These are phyloP conservation scores for Dicyrtoma fusca DNA, from an alignment of 2,888 invertebrate genomes.

Conservation along the genomic window DNA sequence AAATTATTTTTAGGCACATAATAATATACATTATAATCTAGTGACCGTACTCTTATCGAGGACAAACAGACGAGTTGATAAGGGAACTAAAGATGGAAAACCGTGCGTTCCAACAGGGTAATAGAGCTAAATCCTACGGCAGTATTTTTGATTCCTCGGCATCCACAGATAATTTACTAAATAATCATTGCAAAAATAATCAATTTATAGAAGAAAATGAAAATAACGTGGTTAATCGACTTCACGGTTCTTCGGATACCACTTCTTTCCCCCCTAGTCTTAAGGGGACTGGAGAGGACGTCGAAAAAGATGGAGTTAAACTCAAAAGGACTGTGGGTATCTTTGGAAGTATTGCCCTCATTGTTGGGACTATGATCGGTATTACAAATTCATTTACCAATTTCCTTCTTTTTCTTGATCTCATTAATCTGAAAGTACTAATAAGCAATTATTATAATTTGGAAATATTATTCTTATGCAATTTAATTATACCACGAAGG, in stretches of 20 bases:
- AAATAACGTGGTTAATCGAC: neutral
- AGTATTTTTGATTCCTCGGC: neutral
- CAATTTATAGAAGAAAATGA: conserved; percentile 15
- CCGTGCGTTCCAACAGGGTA: conserved; percentile 7
- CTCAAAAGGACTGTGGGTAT: conserved; percentile 77
- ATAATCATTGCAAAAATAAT: conserved; percentile 1
- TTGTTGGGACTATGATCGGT: conserved; percentile 90
- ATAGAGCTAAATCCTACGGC: conserved; percentile 10
- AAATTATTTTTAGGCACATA: no score
- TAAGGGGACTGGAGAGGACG: neutral
- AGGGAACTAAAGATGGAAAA: conserved; percentile 9
- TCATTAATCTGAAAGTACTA: neutral
- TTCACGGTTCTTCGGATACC: neutral
- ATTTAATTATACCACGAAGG: no score
- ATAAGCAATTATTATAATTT: conserved; percentile 7
- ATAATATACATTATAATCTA: no score
- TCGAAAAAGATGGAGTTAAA: conserved; percentile 94
- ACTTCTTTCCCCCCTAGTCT: neutral
- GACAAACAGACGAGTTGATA: neutral
- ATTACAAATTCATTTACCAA: no score
- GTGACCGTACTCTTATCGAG: no score
- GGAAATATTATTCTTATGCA: no score
- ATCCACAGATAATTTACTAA: conserved; percentile 6
- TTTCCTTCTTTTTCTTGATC: neutral
- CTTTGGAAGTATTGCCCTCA: conserved; percentile 80